phyloP scores from a whole-genome alignment of 2,888 invertebrate genomes.

The Sthenelais limicola region DNA sequence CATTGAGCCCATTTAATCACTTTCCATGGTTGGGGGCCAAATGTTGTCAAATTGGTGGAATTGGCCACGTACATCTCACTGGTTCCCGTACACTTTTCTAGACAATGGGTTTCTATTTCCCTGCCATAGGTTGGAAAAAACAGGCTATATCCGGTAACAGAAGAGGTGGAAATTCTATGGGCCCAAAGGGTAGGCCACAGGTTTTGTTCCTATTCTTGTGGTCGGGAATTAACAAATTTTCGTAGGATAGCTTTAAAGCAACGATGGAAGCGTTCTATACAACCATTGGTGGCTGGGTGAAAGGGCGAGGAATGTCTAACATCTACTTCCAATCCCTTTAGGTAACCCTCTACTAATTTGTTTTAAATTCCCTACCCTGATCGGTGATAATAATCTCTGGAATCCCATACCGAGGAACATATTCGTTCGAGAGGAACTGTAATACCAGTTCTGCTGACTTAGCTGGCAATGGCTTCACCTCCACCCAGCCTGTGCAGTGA shows the following conservation, averaged over 20 bases:
- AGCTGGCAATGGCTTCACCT: conserved; percentile 24
- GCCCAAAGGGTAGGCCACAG: conserved; percentile 28
- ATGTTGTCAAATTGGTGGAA: no score
- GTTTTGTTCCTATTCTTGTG: conserved; percentile 6
- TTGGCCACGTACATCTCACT: no score
- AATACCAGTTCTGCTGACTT: conserved; percentile 4
- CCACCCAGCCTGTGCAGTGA: conserved; percentile 33
- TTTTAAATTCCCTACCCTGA: conserved; percentile 16
- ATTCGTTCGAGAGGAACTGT: conserved; percentile 2
- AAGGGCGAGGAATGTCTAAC: background rate
- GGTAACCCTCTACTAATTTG: background rate
- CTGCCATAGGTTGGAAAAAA: conserved; percentile 21
- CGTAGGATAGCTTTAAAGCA: conserved; percentile 19
- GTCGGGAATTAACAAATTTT: background rate
- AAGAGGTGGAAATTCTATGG: conserved; percentile 1
- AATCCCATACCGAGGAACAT: conserved; percentile 15
- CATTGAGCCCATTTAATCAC: no score
- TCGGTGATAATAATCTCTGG: conserved; percentile 21
- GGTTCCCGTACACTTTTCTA: no score
- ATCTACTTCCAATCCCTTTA: conserved; percentile 2
- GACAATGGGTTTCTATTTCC: no score
- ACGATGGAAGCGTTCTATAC: conserved; percentile 15
- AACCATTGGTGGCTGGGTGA: conserved; percentile 34
- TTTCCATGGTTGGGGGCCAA: no score
- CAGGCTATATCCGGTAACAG: conserved; percentile 23